Evolutionary conservation across 1,140 invertebrate genomes (phyloP), one percentile per base, ranked within the genome.

Genomic region (Zelostemma sp.): DNA sequence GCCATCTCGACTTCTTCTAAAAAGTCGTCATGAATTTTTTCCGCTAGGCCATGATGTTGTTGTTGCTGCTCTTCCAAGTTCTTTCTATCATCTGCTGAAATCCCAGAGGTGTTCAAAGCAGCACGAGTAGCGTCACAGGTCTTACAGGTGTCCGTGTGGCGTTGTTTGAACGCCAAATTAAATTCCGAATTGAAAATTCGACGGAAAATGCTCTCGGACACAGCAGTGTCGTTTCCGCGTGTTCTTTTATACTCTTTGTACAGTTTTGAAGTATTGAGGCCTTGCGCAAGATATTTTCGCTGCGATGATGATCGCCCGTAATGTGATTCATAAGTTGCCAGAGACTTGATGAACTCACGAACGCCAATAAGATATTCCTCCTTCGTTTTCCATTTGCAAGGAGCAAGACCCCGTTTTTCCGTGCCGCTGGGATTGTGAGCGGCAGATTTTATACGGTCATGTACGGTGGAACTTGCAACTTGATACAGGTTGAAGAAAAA

Each of bases 101-200:
- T n/a, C 11, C 28, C 11, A n/a, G 47, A 15, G n/a, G n/a, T 31
- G 6, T 49, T 49, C 18, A 49, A 49, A 2, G 25, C 25, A 8
- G 28, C 28, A 12, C 9, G 6, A 3, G 28, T 6, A 12, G 19
- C 9, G 28, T 49, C 47, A 9, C 47, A 49, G 2, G 47, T 49
- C 28, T 49, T 35, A 9, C 33, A 35, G 2, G 33, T 35, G 11
- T 35, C 33, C 8, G 21, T 25, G 21, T 47, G 45, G 3, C 6
- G 33, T 35, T n/a, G 33, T 18, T n/a, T 47, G 11, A 47, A 47
- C 9, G 45, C 45, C 45, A 47, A 47, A 47, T 47, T 47, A 16
- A 47, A 47, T 14, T 47, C 45, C 15, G 6, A 5, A 35, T 35
- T 35, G 11, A 35, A 35, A 35, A 35, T n/a, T 35, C n/a, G 3